Conservation (phyloP, 2,113 vertebrate species). For the Cercopithecus mona region DNA sequence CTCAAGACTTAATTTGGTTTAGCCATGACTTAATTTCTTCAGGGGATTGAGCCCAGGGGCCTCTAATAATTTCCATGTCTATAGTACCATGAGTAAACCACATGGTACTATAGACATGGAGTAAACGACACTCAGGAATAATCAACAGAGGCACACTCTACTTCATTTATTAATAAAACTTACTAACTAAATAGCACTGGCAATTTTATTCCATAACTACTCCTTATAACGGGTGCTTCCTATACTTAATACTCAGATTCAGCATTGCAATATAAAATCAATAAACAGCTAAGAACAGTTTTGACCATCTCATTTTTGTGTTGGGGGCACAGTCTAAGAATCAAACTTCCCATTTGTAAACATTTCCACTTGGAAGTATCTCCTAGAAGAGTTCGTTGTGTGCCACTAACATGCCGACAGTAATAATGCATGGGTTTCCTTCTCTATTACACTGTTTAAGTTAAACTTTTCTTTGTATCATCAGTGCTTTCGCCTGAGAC, state of each 20-base stretch:
- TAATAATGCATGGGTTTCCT: not conserved
- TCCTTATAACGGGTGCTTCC: not conserved
- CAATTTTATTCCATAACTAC: not conserved
- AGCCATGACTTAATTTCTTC: conserved; percentile 67
- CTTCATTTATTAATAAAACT: conserved; percentile 10
- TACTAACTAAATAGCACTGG: not conserved
- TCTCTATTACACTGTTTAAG: conserved; percentile 13
- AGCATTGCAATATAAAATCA: not conserved
- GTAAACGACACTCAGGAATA: not conserved
- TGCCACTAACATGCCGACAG: not conserved
- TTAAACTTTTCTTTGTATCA: conserved; percentile 72
- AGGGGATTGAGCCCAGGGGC: conserved; percentile 28
- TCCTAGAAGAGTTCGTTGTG: not conserved
- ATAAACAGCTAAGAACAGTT: not conserved
- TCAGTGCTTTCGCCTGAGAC: conserved; percentile 71
- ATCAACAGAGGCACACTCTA: not conserved
- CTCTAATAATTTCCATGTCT: conserved; percentile 38
- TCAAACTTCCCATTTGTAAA: not conserved
- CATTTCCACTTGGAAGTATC: not conserved
- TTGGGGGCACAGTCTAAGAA: not conserved
- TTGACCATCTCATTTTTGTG: not conserved
- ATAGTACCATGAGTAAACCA: not conserved
- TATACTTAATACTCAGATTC: not conserved
- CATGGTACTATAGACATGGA: no score
- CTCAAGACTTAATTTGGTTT: conserved; percentile 58